A percentile compares a stretch with the other conserved stretches of the same genome.
These are phyloP conservation scores for Parnassius glacialis DNA, from an alignment of 2,888 invertebrate genomes.

Conservation along the genomic window DNA sequence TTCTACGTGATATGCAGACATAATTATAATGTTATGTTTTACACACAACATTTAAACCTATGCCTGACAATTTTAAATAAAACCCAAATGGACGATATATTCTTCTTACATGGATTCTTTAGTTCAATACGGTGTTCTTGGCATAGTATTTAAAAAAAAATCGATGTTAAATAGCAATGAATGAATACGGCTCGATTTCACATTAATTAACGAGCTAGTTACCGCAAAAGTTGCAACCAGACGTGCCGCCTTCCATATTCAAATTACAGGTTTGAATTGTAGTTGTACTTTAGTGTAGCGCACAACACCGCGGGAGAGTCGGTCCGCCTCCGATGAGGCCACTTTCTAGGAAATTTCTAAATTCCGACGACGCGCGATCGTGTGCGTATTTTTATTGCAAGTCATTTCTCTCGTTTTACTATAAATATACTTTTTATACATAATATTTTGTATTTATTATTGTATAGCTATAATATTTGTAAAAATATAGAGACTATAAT, in stretches of 20 bases:
- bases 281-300: slow-evolving; percentile 44
- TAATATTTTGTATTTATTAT: neutral
- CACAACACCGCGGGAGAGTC: slow-evolving; percentile 43
- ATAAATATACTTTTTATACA: slow-evolving; percentile 9
- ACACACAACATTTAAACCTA: no score
- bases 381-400: slow-evolving; percentile 31
- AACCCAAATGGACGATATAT: no score
- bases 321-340: slow-evolving; percentile 37
- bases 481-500: no score
- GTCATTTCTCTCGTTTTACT: slow-evolving; percentile 11
- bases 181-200: slow-evolving; percentile 48
- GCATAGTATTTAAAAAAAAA: slow-evolving; percentile 14
- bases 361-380: slow-evolving; percentile 36
- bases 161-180: slow-evolving; percentile 33
- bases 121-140: neutral
- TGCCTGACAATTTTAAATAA: no score
- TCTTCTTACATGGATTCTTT: no score
- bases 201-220: slow-evolving; percentile 49
- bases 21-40: no score
- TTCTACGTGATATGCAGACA: no score
- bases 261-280: slow-evolving; percentile 61
- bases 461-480: no score
- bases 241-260: slow-evolving; percentile 55
- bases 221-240: slow-evolving; percentile 31
- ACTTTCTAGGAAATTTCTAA: slow-evolving; percentile 56